Evolutionary conservation across 92 coral and sea anemone genomes (phyloP), one percentile per base, ranked within the genome.

Genomic region (Epizoanthus illoricatus): DNA sequence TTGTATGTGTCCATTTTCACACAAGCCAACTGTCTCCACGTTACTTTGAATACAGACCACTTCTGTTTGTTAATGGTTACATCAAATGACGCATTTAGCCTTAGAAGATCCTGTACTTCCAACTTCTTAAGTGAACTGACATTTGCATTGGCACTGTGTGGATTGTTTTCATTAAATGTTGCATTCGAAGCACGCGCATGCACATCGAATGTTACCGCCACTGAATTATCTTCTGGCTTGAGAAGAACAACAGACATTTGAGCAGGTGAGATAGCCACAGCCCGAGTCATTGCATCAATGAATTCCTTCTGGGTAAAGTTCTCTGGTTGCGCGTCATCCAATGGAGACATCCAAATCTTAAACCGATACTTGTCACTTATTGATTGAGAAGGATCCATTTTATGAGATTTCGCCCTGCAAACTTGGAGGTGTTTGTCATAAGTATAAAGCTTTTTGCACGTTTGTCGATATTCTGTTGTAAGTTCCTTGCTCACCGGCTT

Each of bases 351-450:
- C 97, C 97, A 93, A 24, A 89, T 57, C 45, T 84, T 86, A 18
- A 93, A 61, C 2, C 91, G 91, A 40, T 88, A 91, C 67, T 87
- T 93, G 52, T 93, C 97, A 57, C 90, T 85, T 33, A 91, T 74
- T 16, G 92, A 91, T 39, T 81, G 52, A 2, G 87, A 80, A 1
- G 94, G 97, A 60, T 73, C 79, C 57, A 71, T 60, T 59, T 69
- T 41, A 28, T 71, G 75, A 8, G 84, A 75, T 5, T 24, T 62
- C 21, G 71, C 28, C 16, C 89, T 86, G 60, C 97, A 93, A 7
- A 86, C 75, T 84, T 93, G 94, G 56, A 93, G 76, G 65, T 85
- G 89, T 4, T 71, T 85, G 68, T 93, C 97, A 68, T 84, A 93
- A 56, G 85, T 78, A 5, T 43, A 43, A 21, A 40, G 74, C 61